Conservation (phyloP, 2,797 vertebrate genomes). For the Margarornis squamiger region DNA sequence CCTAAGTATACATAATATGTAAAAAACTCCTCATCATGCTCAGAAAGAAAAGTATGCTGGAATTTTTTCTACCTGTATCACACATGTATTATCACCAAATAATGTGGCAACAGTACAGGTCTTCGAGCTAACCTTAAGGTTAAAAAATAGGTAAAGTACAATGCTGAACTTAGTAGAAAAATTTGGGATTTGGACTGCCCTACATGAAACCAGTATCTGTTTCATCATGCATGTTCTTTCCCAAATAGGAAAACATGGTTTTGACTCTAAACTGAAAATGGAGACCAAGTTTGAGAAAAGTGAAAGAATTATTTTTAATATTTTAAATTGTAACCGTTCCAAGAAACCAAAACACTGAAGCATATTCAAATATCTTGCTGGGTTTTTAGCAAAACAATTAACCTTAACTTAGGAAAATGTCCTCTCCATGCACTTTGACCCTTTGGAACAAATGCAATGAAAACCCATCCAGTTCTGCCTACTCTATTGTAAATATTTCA, state of each 20-base stretch:
- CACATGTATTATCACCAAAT: not conserved
- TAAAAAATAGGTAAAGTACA: not conserved
- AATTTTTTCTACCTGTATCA: not conserved
- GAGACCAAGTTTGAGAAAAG: not conserved
- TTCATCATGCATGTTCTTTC: not conserved
- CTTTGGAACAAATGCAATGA: not conserved
- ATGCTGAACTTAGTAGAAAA: not conserved
- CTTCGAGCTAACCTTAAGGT: not conserved
- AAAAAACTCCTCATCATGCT: fast-evolving
- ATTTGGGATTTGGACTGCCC: not conserved
- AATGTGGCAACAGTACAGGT: fast-evolving
- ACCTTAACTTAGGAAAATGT: not conserved
- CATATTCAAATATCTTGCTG: not conserved
- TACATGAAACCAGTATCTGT: not conserved
- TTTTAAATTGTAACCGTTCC: not conserved
- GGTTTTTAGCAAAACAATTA: not conserved
- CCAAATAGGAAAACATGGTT: not conserved
- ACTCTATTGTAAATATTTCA: not conserved
- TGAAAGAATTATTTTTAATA: not conserved
- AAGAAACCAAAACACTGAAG: not conserved
- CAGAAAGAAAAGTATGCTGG: not conserved
- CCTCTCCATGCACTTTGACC: not conserved
- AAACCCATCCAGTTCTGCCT: fast-evolving
- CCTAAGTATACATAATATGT: not conserved
- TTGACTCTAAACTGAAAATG: not conserved